Base-by-base conservation (phyloP, 2,888 invertebrate species). In the Chorisops tibialis region DNA sequence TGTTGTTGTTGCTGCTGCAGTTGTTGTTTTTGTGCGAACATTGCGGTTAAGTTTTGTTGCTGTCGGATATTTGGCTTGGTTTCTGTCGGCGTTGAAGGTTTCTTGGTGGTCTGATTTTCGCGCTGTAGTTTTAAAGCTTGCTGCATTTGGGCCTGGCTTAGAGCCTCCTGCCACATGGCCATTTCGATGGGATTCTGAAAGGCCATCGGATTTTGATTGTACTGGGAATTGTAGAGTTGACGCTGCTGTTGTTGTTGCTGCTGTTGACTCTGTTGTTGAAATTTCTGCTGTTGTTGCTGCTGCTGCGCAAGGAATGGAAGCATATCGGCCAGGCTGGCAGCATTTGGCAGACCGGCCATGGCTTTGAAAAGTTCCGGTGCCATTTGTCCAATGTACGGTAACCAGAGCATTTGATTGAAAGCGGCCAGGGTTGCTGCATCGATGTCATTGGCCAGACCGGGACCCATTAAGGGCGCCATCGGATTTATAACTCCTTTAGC, bases 341-440 rank as follows among this genome's bases (percentile, higher is more conserved):
- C 21, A 63, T 39, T 70, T 70, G 43, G 61, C 69, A 74, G 30
- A 4, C 70, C 70, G 1, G 73, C 75, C 59, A 73, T 75, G 67
- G 71, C 77, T 75, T 71, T 80, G 69, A 79, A 73, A 79, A 84
- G 52, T 79, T 83, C 75, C 80, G 82, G 74, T 1, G 76, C 73
- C 54, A 77, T 67, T 65, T 77, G 75, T 1, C 75, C 75, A 39
- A 77, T 71, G 70, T 88, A 89, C 0, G 88, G 88, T 54, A 88
- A 74, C 88, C 88, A 89, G 66, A 88, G 74, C 86, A 89, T 87
- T 71, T 88, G 88, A 70, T 85, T 87, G 51, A 88, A 79, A 2
- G 87, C 84, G 0, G 87, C 86, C 49, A 85, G 81, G 2, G 86
- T 87, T 0, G 88, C 87, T 0, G 86, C 84, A 70, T 88, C 87